These are phyloP conservation scores for Apoda limacodes DNA, from an alignment of 2,888 invertebrate genomes.

Conservation along the genomic window DNA sequence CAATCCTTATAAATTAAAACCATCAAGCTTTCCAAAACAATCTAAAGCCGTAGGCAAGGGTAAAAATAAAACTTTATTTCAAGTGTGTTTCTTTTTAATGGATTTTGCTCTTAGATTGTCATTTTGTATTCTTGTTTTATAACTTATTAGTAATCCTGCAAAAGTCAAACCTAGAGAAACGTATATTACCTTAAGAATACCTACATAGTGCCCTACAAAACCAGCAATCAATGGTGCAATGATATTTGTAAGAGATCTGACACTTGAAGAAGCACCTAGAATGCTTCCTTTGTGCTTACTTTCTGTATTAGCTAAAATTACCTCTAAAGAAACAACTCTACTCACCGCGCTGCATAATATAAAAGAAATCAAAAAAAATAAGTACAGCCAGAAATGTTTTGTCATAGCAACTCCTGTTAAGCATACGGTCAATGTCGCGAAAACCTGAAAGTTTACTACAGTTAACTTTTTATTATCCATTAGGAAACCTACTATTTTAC, in stretches of 20 bases:
- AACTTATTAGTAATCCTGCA: slow-evolving; percentile 37
- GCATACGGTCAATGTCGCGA: slow-evolving; percentile 41
- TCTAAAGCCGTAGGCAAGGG: too few relatives aligned
- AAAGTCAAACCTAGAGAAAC: slow-evolving; percentile 32
- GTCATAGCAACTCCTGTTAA: slow-evolving; percentile 47
- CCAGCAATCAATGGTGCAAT: slow-evolving; percentile 67
- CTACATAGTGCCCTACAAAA: slow-evolving; percentile 52
- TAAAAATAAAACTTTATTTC: too few relatives aligned
- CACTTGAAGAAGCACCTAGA: slow-evolving; percentile 66
- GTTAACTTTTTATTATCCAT: slow-evolving; percentile 41
- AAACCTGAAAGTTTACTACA: slow-evolving; percentile 50
- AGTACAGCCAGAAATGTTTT: slow-evolving; percentile 38
- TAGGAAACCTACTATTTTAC: slow-evolving; percentile 48
- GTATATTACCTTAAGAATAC: slow-evolving; percentile 41
- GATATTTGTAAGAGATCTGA: slow-evolving; percentile 65
- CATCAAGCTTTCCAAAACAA: too few relatives aligned
- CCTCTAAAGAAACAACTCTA: slow-evolving; percentile 56
- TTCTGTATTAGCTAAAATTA: slow-evolving; percentile 53
- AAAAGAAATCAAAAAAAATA: slow-evolving; percentile 54
- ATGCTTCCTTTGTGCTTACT: slow-evolving; percentile 55
- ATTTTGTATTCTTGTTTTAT: too few relatives aligned
- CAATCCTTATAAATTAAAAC: too few relatives aligned
- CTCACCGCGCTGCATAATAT: slow-evolving; percentile 50
- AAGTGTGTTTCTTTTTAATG: too few relatives aligned
- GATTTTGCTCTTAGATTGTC: too few relatives aligned